Percentiles rank a stretch among this genome's conserved stretches.
Evolutionary conservation across 2,888 invertebrate species (phyloP).

Genomic region (Callyntrura sp.): DNA sequence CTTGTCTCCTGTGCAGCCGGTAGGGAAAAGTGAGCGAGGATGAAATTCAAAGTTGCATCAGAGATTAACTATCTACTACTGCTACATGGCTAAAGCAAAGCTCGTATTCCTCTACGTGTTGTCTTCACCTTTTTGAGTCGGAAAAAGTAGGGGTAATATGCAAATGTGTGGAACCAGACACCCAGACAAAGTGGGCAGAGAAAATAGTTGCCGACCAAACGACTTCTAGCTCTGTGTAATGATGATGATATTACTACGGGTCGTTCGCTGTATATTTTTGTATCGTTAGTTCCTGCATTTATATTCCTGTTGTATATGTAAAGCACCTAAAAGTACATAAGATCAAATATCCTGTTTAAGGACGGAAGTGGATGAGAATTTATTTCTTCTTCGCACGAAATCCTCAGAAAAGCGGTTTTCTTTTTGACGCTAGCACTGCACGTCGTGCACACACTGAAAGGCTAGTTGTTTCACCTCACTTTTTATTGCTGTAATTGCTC

Average conservation of each 20-base stretch:
- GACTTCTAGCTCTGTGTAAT: neutral
- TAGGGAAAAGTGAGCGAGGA: too few species aligned
- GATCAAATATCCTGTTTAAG: constrained; percentile 52
- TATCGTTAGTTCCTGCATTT: constrained; percentile 30
- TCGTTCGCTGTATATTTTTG: constrained; percentile 2
- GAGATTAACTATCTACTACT: too few species aligned
- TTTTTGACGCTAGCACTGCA: constrained; percentile 57
- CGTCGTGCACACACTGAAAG: constrained; percentile 39
- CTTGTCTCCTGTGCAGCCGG: too few species aligned
- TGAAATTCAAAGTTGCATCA: too few species aligned
- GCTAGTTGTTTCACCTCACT: constrained; percentile 54
- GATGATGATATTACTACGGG: neutral
- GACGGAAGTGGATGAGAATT: constrained; percentile 74
- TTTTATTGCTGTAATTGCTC: constrained; percentile 71
- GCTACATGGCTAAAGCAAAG: too few species aligned
- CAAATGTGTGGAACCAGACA: too few species aligned
- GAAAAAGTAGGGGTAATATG: neutral
- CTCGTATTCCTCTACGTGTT: too few species aligned
- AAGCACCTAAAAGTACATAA: neutral
- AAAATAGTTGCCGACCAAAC: neutral
- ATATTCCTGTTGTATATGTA: neutral
- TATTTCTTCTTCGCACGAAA: constrained; percentile 76
- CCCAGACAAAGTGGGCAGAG: neutral
- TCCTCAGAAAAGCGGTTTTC: constrained; percentile 73
- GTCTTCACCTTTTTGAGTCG: neutral